Evolutionary conservation across 2,797 vertebrate genomes (phyloP), one percentile per base, ranked within the genome.

Genomic region (Eulemur coronatus): DNA sequence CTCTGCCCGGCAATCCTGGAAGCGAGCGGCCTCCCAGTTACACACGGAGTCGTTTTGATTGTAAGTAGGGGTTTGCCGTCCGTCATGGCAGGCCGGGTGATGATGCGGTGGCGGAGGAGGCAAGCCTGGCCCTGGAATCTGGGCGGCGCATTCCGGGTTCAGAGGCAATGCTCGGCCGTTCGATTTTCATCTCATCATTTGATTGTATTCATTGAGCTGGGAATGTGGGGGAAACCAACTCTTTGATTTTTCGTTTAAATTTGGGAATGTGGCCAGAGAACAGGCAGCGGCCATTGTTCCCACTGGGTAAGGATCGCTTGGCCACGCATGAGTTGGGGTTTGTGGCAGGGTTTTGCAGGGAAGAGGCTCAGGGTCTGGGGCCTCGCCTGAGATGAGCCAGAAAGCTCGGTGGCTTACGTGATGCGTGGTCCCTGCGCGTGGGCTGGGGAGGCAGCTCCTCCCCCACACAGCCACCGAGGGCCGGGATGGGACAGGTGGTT

Each of bases 1-100:
- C 82, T 35, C n/a, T 70, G n/a, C 43, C 20, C 2, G 12, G 20
- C 6, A 9, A 96, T 96, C 92, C 61, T 93, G 94, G 79, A 65
- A 97, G 88, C 11, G 28, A 57, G 70, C 7, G 6, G 93, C 57
- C 76, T 94, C 95, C 76, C 18, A 57, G 88, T 92, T 94, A 46
- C 24, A 55, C 33, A 48, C 18, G 55, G 78, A 33, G 26, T 67
- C 92, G 22, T 84, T 91, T n/a, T 52, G 84, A 93, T 81, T 97
- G 79, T 97, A 87, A 95, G 72, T 87, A 87, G 0, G 20, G 52
- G 50, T 94, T 94, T 96, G 76, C 93, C 41, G 57, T 94, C 35
- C 5, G 59, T 91, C 97, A 81, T 90, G 92, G 96, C n/a, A 86
- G 97, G 82, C 94, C 93, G 95, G 73, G 95, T 87, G 81, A 86